These are phyloP conservation scores for Rhadinocentrus ornatus DNA, from an alignment of 2,797 vertebrate species.

Conservation along the genomic window DNA sequence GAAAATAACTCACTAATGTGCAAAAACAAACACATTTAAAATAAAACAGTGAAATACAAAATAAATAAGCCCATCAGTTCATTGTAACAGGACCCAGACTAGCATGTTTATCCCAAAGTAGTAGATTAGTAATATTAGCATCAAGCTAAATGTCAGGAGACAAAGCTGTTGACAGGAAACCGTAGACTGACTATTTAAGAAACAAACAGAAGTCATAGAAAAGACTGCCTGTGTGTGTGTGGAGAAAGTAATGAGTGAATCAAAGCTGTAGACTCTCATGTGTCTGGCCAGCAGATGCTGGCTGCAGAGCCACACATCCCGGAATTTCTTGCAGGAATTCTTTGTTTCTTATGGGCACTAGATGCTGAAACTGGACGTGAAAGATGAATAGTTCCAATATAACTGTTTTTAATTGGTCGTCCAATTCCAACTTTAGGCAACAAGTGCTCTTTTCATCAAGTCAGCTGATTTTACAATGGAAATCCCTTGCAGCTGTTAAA, in stretches of 20 bases:
- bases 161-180: conserved; percentile 28
- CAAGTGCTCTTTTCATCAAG: conserved; percentile 81
- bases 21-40: background rate
- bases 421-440: conserved; percentile 76
- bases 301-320: conserved; percentile 62
- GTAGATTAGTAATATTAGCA: background rate
- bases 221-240: conserved; percentile 8
- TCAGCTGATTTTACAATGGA: conserved; percentile 86
- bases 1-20: too few species aligned
- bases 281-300: conserved; percentile 79
- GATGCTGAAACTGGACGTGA: conserved; percentile 63
- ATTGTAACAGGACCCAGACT: background rate
- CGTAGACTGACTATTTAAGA: background rate
- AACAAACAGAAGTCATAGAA: conserved; percentile 31
- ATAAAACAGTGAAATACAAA: background rate
- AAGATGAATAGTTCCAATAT: conserved; percentile 80
- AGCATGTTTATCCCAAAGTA: background rate
- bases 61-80: background rate
- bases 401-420: conserved; percentile 80
- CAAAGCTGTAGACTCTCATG: conserved; percentile 59
- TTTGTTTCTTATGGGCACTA: conserved; percentile 68
- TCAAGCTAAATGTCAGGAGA: conserved; percentile 5
- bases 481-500: conserved; percentile 88
- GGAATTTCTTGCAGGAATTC: conserved; percentile 76
- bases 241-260: conserved; percentile 33